phyloP scores from a whole-genome alignment of 2,888 invertebrate genomes.

The Drosophila demipolita region DNA sequence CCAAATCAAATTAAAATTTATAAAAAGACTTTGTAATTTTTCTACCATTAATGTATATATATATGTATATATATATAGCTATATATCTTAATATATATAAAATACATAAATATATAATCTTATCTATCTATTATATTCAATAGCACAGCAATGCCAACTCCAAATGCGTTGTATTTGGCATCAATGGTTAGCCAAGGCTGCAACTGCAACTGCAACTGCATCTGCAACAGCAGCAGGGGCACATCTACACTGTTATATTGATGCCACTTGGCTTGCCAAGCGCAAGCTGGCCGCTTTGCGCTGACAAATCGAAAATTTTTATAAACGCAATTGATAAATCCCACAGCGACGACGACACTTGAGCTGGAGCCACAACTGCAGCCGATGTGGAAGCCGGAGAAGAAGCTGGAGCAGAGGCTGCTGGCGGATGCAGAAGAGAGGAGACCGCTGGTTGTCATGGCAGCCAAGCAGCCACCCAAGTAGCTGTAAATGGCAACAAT shows the following conservation, averaged over 20 bases:
- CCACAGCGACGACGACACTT: constrained; percentile 67
- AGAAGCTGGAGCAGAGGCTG: neutral
- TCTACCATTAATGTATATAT: no score
- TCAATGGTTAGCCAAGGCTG: neutral
- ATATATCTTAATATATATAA: neutral
- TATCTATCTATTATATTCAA: neutral
- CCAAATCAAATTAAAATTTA: no score
- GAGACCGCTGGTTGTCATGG: constrained; percentile 39
- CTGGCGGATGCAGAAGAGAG: neutral
- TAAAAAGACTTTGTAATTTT: no score
- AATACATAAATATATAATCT: neutral
- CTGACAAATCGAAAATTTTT: constrained; percentile 80
- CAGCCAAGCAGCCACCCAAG: constrained; percentile 73
- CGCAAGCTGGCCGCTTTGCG: constrained; percentile 55
- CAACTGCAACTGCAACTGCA: neutral
- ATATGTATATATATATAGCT: no score
- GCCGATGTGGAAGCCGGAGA: constrained; percentile 10
- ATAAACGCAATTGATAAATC: constrained; percentile 80
- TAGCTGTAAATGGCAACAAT: constrained; percentile 78
- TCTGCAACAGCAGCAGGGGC: neutral
- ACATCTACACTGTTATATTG: constrained; percentile 19
- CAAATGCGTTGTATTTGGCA: neutral
- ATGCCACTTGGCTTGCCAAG: constrained; percentile 38
- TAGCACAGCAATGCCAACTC: neutral
- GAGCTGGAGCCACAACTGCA: constrained; percentile 53